Evolutionary conservation across 1,140 invertebrate species (phyloP).

Genomic region (Hyphantria cunea): DNA sequence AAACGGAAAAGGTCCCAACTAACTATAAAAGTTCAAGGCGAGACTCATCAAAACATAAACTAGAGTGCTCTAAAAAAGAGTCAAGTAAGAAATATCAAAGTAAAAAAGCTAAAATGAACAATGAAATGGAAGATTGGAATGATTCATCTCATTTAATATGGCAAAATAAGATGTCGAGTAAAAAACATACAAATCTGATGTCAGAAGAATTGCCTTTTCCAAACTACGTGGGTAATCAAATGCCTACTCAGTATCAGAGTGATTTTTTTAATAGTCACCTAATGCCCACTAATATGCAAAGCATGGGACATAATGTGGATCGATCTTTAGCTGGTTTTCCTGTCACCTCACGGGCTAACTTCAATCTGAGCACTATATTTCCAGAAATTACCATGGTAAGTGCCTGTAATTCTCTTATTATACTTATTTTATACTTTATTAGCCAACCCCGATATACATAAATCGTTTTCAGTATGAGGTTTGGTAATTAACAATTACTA

Average conservation of each 20-base stretch:
- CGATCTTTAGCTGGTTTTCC: constrained; percentile 62
- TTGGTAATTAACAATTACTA: no score
- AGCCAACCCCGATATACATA: no score
- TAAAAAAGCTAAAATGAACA: constrained; percentile 63
- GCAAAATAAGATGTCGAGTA: constrained; percentile 64
- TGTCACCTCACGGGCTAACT: constrained; percentile 68
- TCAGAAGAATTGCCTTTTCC: constrained; percentile 67
- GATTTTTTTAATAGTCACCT: constrained; percentile 73
- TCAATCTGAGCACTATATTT: constrained; percentile 75
- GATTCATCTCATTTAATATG: constrained; percentile 62
- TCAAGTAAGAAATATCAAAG: constrained; percentile 72
- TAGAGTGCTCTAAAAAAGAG: constrained; percentile 76
- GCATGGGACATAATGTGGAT: constrained; percentile 57
- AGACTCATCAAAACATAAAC: constrained; percentile 71
- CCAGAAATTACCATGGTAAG: constrained; percentile 78
- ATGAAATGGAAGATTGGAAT: constrained; percentile 69
- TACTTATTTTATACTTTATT: no score
- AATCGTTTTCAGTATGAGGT: no score
- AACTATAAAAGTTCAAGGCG: constrained; percentile 63
- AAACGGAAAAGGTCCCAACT: constrained; percentile 59
- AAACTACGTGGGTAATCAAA: constrained; percentile 70
- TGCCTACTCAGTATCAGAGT: constrained; percentile 66
- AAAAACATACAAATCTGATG: constrained; percentile 66
- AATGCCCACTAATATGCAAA: constrained; percentile 64
- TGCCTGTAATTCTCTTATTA: constrained; percentile 6